Conservation (phyloP, 2,888 invertebrate species). For the Megamerina dolium region DNA sequence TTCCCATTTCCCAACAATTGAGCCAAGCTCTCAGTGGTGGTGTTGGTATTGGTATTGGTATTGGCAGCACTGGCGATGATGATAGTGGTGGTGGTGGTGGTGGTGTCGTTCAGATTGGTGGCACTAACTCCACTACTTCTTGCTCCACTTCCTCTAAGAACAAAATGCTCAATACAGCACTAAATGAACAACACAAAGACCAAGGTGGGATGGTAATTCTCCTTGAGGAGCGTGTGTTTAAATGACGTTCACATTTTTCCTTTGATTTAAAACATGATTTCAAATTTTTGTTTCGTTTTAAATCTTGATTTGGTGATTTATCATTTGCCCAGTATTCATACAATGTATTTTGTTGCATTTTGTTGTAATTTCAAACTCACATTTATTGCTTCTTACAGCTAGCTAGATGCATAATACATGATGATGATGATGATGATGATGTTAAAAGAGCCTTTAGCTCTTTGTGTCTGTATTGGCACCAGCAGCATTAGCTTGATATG, state of each 20-base stretch:
- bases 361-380: no score
- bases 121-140: slow-evolving; percentile 31
- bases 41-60: slow-evolving; percentile 19
- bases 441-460: no score
- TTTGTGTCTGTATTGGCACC: no score
- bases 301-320: slow-evolving; percentile 1
- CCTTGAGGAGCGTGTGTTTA: slow-evolving; percentile 5
- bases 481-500: no score
- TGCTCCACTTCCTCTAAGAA: slow-evolving; percentile 44
- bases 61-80: slow-evolving; percentile 7
- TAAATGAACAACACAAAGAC: slow-evolving; percentile 48
- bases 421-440: no score
- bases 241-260: slow-evolving; percentile 3
- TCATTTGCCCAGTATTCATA: not conserved
- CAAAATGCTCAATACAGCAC: slow-evolving; percentile 22
- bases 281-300: not conserved
- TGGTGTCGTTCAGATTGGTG: slow-evolving; percentile 18
- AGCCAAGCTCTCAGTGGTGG: slow-evolving; percentile 19
- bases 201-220: slow-evolving; percentile 51
- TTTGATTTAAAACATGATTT: no score
- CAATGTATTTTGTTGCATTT: no score
- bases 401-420: no score
- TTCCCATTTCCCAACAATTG: slow-evolving; percentile 4
- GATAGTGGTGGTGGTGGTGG: slow-evolving; percentile 3
- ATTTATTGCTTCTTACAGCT: no score